Percentiles rank a stretch among this genome's conserved stretches.
Evolutionary conservation across 2,113 vertebrate species (phyloP).

Genomic region (Tachysurus fulvidraco): DNA sequence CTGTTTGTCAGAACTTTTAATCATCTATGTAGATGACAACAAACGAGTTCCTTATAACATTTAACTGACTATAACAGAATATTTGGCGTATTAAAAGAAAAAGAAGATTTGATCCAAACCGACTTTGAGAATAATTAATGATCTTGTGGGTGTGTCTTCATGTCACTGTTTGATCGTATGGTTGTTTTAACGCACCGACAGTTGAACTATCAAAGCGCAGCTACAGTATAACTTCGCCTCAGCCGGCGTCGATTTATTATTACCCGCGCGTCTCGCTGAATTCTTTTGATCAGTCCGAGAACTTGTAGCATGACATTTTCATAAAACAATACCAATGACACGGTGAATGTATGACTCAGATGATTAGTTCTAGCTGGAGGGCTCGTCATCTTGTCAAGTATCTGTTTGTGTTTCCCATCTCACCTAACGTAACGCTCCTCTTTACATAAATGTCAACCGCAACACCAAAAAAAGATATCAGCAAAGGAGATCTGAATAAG

Average conservation of each 20-base stretch:
- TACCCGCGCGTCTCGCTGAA: neutral
- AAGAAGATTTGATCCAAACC: neutral
- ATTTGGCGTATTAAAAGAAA: neutral
- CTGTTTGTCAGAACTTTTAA: neutral
- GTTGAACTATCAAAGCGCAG: neutral
- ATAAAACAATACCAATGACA: slow-evolving; percentile 1
- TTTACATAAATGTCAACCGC: slow-evolving; percentile 45
- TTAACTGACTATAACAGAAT: neutral
- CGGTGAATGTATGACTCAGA: slow-evolving; percentile 13
- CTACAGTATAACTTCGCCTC: neutral
- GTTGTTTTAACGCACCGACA: neutral
- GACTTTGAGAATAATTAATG: neutral
- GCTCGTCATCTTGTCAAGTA: slow-evolving; percentile 38
- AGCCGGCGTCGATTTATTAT: neutral
- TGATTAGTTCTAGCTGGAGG: slow-evolving; percentile 34
- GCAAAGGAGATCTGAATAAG: slow-evolving; percentile 29
- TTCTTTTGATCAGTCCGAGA: slow-evolving; percentile 7
- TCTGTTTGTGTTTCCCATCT: slow-evolving; percentile 35
- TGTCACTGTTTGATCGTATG: neutral
- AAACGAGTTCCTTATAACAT: neutral
- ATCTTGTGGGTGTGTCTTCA: neutral
- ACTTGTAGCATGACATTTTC: neutral
- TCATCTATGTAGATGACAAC: neutral
- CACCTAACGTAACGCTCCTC: slow-evolving; percentile 12
- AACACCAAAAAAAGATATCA: slow-evolving; percentile 26